Evolutionary conservation across 2,113 vertebrate genomes (phyloP).

Genomic region (Struthidea cinerea): DNA sequence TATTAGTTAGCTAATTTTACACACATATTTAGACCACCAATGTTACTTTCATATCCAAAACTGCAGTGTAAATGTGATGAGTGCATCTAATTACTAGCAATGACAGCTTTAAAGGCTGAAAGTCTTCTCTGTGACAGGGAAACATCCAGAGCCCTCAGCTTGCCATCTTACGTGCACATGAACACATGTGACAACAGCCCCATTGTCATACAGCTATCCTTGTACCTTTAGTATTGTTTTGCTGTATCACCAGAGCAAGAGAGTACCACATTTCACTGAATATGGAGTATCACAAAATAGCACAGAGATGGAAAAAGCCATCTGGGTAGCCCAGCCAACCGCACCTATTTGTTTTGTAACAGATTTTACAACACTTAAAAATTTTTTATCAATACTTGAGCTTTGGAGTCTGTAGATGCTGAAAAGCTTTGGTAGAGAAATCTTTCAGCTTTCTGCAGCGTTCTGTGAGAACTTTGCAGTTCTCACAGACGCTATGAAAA

Average conservation of each 20-base stretch:
- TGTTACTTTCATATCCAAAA: not conserved
- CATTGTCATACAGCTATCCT: not conserved
- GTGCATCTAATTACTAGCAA: not conserved
- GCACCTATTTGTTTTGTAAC: not conserved
- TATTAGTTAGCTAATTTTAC: not conserved
- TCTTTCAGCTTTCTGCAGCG: no score
- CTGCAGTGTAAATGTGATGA: not conserved
- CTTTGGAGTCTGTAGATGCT: no score
- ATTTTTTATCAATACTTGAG: not conserved
- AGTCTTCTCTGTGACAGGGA: not conserved
- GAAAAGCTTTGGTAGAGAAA: no score
- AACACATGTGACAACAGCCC: not conserved
- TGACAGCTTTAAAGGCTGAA: not conserved
- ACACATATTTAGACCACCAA: not conserved
- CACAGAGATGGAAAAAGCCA: not conserved
- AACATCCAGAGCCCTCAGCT: not conserved
- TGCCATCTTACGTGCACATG: not conserved
- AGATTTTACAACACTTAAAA: not conserved
- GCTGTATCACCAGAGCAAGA: not conserved
- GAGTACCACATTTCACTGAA: not conserved
- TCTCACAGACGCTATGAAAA: no score
- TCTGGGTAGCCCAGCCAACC: not conserved
- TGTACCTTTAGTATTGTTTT: not conserved
- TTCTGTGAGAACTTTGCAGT: no score
- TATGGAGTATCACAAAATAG: not conserved